phyloP scores from a whole-genome alignment of 2,113 vertebrate genomes.

The Cranoglanis bouderius region DNA sequence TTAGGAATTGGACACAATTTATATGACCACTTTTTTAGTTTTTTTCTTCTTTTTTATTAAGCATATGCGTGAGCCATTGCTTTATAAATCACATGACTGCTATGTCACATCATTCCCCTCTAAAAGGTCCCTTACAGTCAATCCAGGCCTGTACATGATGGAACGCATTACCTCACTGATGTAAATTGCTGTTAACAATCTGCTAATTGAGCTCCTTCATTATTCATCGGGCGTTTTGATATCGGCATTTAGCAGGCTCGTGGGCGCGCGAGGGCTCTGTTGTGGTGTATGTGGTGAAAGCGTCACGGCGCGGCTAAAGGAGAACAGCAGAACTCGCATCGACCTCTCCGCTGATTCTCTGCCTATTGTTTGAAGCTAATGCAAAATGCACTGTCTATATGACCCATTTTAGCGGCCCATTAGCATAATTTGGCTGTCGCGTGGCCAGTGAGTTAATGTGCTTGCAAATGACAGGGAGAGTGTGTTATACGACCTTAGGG shows the following conservation, averaged over 20 bases:
- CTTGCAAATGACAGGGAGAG: slow-evolving; percentile 90
- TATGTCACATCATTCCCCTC: neutral
- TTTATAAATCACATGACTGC: neutral
- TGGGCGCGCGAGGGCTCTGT: slow-evolving; percentile 29
- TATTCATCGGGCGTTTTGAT: slow-evolving; percentile 54
- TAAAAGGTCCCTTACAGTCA: neutral
- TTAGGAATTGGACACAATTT: neutral
- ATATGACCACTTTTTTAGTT: neutral
- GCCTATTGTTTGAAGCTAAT: slow-evolving; percentile 79
- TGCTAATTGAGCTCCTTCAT: slow-evolving; percentile 54
- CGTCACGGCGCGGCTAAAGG: slow-evolving; percentile 18
- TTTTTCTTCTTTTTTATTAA: neutral
- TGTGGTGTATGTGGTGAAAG: slow-evolving; percentile 12
- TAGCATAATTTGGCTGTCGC: slow-evolving; percentile 87
- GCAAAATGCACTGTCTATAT: slow-evolving; percentile 78
- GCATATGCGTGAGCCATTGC: neutral
- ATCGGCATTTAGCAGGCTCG: slow-evolving; percentile 31
- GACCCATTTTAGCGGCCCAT: slow-evolving; percentile 88
- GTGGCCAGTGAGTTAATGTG: slow-evolving; percentile 87
- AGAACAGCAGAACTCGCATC: slow-evolving; percentile 48
- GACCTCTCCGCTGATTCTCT: slow-evolving; percentile 71
- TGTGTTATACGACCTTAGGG: slow-evolving; percentile 88
- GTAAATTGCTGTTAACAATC: slow-evolving; percentile 56
- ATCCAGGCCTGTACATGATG: slow-evolving; percentile 10
- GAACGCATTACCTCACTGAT: slow-evolving; percentile 41